These are phyloP conservation scores for Cynopterus brachyotis DNA, from an alignment of 2,113 vertebrate species.

Conservation along the genomic window DNA sequence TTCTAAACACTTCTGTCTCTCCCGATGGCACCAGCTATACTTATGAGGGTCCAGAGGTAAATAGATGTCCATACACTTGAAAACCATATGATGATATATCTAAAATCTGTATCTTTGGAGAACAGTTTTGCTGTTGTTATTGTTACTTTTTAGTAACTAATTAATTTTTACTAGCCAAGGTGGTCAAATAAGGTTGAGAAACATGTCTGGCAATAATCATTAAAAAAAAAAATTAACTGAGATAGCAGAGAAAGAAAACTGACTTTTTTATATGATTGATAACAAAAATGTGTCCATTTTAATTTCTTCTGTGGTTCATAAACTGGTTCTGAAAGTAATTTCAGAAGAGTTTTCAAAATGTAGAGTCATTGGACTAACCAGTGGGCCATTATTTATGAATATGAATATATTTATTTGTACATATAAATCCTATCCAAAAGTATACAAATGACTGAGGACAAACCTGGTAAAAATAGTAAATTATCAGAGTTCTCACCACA, in stretches of 20 bases:
- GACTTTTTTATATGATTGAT: neutral
- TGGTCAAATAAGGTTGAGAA: neutral
- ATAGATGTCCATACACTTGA: neutral
- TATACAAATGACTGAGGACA: neutral
- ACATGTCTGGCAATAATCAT: neutral
- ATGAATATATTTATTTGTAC: neutral
- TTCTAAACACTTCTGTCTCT: neutral
- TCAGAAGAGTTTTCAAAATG: neutral
- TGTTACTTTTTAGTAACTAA: neutral
- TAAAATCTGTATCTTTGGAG: neutral
- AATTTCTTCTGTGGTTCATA: neutral
- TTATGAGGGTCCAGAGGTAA: neutral
- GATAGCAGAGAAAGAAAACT: neutral
- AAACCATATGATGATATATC: neutral
- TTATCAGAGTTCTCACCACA: neutral
- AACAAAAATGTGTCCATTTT: neutral
- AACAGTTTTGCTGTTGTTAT: neutral
- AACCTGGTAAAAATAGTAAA: neutral
- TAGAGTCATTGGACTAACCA: neutral
- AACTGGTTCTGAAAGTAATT: neutral
- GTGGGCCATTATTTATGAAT: neutral
- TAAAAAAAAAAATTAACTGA: neutral
- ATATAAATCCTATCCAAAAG: neutral
- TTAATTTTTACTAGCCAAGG: neutral
- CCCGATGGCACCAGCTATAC: neutral